A percentile compares a stretch with the other conserved stretches of the same genome.
These are phyloP conservation scores for Gymnarchus niloticus DNA, from an alignment of 2,113 vertebrate species.

Conservation along the genomic window DNA sequence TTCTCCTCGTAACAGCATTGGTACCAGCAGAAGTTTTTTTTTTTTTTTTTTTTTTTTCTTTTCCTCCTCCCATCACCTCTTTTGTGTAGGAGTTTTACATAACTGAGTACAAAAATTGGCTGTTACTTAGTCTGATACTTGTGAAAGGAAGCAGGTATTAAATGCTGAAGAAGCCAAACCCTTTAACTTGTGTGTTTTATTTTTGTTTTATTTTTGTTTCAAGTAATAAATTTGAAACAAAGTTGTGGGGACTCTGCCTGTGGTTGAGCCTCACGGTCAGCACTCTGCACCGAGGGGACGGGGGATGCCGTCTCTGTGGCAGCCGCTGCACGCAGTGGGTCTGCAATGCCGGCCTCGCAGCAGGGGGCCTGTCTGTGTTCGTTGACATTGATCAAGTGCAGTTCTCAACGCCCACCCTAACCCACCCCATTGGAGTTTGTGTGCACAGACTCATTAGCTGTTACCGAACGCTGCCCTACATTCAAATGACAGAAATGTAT, in stretches of 20 bases:
- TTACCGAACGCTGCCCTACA: neutral
- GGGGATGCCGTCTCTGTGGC: neutral
- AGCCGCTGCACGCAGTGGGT: neutral
- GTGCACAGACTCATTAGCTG: slow-evolving; percentile 14
- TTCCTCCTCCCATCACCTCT: too few relatives aligned
- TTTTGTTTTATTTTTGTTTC: neutral
- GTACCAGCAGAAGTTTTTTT: neutral
- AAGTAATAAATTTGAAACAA: neutral
- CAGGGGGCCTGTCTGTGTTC: slow-evolving; percentile 4
- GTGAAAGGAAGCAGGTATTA: neutral
- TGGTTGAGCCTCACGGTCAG: neutral
- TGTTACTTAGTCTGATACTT: slow-evolving; percentile 5
- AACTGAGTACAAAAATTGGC: neutral
- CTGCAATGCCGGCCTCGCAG: neutral
- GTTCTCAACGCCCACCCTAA: neutral
- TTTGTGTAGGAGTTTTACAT: neutral
- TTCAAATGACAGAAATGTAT: neutral
- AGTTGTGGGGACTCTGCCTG: neutral
- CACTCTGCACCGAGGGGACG: neutral
- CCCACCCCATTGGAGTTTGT: neutral
- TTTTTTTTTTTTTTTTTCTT: too few relatives aligned
- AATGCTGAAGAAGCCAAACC: neutral
- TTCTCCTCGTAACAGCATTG: neutral
- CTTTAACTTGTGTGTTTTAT: neutral
- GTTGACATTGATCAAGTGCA: slow-evolving; percentile 13